Base-by-base conservation (phyloP, 2,888 invertebrate genomes). In the Mycalesis mineus region DNA sequence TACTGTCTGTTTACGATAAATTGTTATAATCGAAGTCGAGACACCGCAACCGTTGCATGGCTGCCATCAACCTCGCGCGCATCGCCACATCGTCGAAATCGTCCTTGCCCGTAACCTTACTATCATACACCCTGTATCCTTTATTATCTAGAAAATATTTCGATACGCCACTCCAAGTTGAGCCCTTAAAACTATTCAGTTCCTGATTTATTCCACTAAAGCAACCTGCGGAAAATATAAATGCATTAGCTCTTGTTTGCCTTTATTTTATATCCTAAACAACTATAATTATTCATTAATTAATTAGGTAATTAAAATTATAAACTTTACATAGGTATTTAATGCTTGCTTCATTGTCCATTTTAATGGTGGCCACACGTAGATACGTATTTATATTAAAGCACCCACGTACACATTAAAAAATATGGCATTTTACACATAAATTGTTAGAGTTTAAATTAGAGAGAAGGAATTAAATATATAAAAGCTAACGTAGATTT, bases 1-100 rank as follows among this genome's bases (percentile, higher is more conserved):
- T n/a, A n/a, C n/a, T n/a, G n/a, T n/a, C n/a, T n/a, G n/a, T n/a
- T 14, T 48, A 57, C 51, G 48, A 49, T 11, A 54, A 33, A 36
- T 59, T 53, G 40, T 67, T 65, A 54, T 67, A 67, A 14, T 81
- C 79, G 60, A 75, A 78, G 58, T 80, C 82, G 2, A 74, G 53
- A 44, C 77, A 75, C 53, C 75, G 80, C 55, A 84, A 63, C 39
- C 82, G 69, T 60, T 71, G 75, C 61, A 84, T 65, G 1, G 84
- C 84, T 0, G 77, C 80, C 54, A 84, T 57, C 1, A 70, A 68
- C 54, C 73, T 77, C 0, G 79, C 80, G 1, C 86, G 71, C 5
- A 59, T 65, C 8, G 67, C 73, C 1, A 70, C 67, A 31, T 80
- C 82, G 2, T 68, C 68, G 6, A 63, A 60, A 8, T 62, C 64